Evolutionary conservation across 2,888 invertebrate genomes (phyloP).

Genomic region (Ichneumon xanthorius): DNA sequence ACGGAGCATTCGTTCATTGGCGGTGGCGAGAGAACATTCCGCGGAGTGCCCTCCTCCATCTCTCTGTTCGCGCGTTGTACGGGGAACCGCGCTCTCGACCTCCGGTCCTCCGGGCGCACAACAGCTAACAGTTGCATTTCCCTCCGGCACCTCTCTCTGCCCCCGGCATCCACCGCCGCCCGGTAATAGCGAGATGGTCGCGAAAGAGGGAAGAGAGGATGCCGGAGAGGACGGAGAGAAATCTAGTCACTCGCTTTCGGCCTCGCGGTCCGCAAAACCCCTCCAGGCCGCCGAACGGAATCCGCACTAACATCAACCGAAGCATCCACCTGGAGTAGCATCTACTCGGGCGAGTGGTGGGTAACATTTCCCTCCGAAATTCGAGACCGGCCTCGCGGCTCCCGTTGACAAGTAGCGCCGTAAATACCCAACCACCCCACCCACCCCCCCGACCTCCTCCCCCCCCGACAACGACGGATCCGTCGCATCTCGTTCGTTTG

Average conservation of each 20-base stretch:
- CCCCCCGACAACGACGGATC: constrained; percentile 74
- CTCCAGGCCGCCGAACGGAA: constrained; percentile 34
- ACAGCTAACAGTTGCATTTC: constrained; percentile 50
- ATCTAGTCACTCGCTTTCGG: constrained; percentile 27
- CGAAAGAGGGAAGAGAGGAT: constrained; percentile 16
- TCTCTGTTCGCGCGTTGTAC: constrained; percentile 41
- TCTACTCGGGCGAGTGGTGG: constrained; percentile 25
- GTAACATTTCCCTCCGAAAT: constrained; percentile 63
- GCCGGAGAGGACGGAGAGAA: neutral
- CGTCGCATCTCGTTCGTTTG: constrained; percentile 71
- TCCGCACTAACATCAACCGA: constrained; percentile 27
- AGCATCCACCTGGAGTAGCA: constrained; percentile 31
- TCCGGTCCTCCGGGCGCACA: constrained; percentile 51
- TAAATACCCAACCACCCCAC: constrained; percentile 72
- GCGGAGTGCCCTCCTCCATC: neutral
- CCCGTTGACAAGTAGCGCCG: constrained; percentile 79
- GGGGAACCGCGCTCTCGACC: constrained; percentile 48
- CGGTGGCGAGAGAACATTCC: constrained; percentile 35
- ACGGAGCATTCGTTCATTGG: constrained; percentile 30
- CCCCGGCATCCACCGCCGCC: neutral
- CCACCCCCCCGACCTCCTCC: neutral
- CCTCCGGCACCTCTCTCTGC: constrained; percentile 42
- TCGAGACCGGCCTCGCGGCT: constrained; percentile 56
- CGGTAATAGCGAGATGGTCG: constrained; percentile 3
- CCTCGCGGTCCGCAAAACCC: constrained; percentile 40